phyloP scores from a whole-genome alignment of 2,888 invertebrate species.

The Agriopis leucophaearia region DNA sequence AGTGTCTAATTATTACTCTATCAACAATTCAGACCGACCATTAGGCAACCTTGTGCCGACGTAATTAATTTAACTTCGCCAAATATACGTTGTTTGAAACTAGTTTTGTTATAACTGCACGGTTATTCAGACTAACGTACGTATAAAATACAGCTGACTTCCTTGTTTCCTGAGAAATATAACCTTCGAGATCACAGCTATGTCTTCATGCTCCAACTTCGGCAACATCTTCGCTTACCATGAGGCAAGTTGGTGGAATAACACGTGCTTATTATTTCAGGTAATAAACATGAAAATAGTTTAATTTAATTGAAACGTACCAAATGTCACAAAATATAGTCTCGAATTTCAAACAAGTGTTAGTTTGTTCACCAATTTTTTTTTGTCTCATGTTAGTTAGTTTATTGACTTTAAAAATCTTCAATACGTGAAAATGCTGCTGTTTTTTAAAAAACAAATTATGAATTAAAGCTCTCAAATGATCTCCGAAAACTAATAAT shows the following conservation, averaged over 20 bases:
- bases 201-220: not conserved
- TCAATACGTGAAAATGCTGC: no score
- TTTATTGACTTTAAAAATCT: no score
- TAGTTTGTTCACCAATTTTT: no score
- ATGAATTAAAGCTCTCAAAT: no score
- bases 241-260: no score
- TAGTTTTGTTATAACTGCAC: conserved; percentile 49
- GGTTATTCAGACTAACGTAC: conserved; percentile 32
- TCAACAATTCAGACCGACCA: conserved; percentile 63
- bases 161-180: not conserved
- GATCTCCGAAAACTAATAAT: no score
- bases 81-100: conserved; percentile 60
- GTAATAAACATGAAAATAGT: not conserved
- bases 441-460: no score
- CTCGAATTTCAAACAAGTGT: no score
- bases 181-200: not conserved
- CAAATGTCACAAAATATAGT: no score
- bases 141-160: not conserved
- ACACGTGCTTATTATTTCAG: no score
- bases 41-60: conserved; percentile 60
- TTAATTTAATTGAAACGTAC: no score
- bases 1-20: conserved; percentile 63
- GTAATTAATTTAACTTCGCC: conserved; percentile 68
- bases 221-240: not conserved
- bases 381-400: no score